Percentiles rank a stretch among this genome's conserved stretches.
phyloP scores from a whole-genome alignment of 2,888 invertebrate species.

The Notodonta ziczac region DNA sequence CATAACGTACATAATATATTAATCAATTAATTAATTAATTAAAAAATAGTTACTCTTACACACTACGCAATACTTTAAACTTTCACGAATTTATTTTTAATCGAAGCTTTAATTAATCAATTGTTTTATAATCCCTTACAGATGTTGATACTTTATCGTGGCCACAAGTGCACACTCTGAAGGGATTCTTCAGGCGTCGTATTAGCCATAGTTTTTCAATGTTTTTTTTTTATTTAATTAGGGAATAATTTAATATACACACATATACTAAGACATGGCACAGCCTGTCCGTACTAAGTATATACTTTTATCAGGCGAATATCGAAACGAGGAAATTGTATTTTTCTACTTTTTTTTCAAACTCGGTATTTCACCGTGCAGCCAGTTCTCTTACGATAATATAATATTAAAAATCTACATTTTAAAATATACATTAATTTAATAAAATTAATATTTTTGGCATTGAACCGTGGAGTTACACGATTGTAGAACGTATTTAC shows the following conservation, averaged over 20 bases:
- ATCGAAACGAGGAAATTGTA: conserved; percentile 27
- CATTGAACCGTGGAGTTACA: conserved; percentile 58
- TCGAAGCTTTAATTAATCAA: conserved; percentile 58
- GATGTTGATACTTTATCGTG: conserved; percentile 24
- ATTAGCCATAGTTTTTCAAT: conserved; percentile 33
- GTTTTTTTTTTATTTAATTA: conserved; percentile 41
- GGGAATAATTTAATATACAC: conserved; percentile 52
- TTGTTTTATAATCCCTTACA: conserved; percentile 48
- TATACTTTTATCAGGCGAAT: conserved; percentile 38
- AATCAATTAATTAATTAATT: conserved; percentile 14
- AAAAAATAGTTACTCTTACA: conserved; percentile 48
- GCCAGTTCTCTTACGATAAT: conserved; percentile 51
- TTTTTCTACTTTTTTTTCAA: conserved; percentile 26
- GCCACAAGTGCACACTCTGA: conserved; percentile 28
- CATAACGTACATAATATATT: conserved; percentile 12
- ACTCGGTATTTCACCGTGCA: conserved; percentile 80
- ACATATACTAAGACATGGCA: conserved; percentile 67
- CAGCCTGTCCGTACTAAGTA: conserved; percentile 52
- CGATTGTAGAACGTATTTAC: conserved; percentile 58
- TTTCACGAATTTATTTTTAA: conserved; percentile 43
- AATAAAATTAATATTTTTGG: conserved; percentile 64
- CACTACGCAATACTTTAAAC: conserved; percentile 52
- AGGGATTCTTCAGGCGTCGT: conserved; percentile 30
- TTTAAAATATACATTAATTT: conserved; percentile 53
- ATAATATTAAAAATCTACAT: conserved; percentile 51